phyloP scores from a whole-genome alignment of 2,113 vertebrate species.

The Scytalopus superciliaris region DNA sequence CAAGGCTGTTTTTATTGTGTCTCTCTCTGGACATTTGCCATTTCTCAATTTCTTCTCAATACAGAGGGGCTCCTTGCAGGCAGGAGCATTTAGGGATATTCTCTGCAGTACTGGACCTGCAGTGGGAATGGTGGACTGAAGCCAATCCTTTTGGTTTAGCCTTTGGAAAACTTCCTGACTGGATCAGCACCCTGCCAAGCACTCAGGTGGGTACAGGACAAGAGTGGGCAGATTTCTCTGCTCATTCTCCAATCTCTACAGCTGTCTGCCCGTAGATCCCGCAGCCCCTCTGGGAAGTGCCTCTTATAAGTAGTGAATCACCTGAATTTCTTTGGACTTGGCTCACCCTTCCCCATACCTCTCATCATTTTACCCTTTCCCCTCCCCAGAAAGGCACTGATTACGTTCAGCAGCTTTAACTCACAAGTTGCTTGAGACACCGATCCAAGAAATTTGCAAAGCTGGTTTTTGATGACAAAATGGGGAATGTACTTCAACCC shows the following conservation, averaged over 20 bases:
- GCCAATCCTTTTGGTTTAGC: background rate
- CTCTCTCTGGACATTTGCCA: background rate
- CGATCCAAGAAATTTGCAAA: background rate
- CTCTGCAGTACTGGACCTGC: background rate
- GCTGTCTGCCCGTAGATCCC: background rate
- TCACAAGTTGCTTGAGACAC: background rate
- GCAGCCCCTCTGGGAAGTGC: background rate
- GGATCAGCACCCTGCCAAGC: background rate
- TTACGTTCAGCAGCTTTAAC: background rate
- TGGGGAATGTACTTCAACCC: background rate
- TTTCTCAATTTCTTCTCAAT: background rate
- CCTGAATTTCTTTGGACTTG: background rate
- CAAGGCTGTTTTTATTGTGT: background rate
- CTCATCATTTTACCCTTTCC: background rate
- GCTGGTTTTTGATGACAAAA: background rate
- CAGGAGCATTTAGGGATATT: background rate
- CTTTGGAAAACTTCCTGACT: background rate
- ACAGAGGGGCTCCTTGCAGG: background rate
- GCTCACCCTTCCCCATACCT: background rate
- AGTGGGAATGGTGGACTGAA: background rate
- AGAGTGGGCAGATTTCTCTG: background rate
- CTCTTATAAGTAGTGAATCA: background rate
- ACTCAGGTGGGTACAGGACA: background rate
- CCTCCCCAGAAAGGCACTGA: background rate
- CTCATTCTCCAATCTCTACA: background rate